phyloP scores from a whole-genome alignment of 2,113 vertebrate species.

The Cyanocitta stelleri region DNA sequence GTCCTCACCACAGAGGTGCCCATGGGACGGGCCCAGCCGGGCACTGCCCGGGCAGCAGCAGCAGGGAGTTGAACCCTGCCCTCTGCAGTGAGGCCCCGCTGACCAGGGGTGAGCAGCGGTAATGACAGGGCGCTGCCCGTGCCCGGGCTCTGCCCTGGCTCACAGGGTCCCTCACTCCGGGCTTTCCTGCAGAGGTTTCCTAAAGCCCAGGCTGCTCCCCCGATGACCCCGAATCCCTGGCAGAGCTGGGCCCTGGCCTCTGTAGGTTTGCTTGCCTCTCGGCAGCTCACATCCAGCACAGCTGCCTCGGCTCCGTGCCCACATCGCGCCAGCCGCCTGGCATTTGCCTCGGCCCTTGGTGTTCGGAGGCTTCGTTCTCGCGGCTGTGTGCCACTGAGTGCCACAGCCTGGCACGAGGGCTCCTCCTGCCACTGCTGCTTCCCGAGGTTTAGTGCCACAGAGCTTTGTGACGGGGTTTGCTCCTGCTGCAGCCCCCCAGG shows the following conservation, averaged over 20 bases:
- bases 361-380: background rate
- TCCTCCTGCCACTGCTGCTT: background rate
- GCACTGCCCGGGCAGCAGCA: background rate
- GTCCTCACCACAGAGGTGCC: background rate
- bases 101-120: rapidly evolving
- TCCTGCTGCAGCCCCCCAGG: background rate
- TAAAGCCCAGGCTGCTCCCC: background rate
- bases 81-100: background rate
- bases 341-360: background rate
- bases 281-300: background rate
- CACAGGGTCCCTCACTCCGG: background rate
- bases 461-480: background rate
- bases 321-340: background rate
- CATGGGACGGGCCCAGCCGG: background rate
- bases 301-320: background rate
- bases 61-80: background rate
- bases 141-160: background rate
- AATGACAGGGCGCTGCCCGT: background rate
- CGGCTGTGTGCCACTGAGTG: background rate
- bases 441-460: background rate
- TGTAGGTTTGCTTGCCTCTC: background rate
- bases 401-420: background rate
- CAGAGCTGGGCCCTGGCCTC: background rate
- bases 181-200: background rate
- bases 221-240: background rate